These are phyloP conservation scores for Melanogrammus aeglefinus DNA, from an alignment of 2,797 vertebrate species.

Conservation along the genomic window DNA sequence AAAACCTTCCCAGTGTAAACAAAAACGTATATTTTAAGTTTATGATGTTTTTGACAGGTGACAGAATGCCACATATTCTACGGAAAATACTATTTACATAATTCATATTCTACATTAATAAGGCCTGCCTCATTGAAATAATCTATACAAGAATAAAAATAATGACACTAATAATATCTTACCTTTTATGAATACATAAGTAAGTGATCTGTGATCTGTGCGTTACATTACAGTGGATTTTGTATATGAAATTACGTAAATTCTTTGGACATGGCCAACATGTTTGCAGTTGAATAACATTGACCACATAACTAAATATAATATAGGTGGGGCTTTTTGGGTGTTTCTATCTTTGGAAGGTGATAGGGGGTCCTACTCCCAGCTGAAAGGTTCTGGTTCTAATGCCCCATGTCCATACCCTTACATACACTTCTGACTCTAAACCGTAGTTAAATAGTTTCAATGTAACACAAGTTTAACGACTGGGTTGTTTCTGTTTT, in stretches of 20 bases:
- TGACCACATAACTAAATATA: not conserved
- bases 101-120: not conserved
- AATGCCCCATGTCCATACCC: not conserved
- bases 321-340: not conserved
- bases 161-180: not conserved
- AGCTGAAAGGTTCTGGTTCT: not conserved
- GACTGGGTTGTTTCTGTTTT: not conserved
- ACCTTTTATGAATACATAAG: not conserved
- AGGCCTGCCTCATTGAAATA: constrained; percentile 9
- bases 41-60: constrained; percentile 1
- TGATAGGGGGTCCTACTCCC: too few species aligned
- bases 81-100: constrained; percentile 11
- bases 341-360: not conserved
- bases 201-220: not conserved
- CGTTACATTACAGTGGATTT: constrained; percentile 29
- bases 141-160: not conserved
- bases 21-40: constrained; percentile 9
- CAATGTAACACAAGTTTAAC: not conserved
- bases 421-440: not conserved
- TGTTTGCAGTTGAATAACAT: constrained; percentile 48
- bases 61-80: not conserved
- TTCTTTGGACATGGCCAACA: constrained; percentile 69
- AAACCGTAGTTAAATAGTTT: not conserved
- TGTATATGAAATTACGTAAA: constrained; percentile 54
- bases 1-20: constrained; percentile 4